These are phyloP conservation scores for Diabrotica undecimpunctata DNA, from an alignment of 1,140 invertebrate species.

Conservation along the genomic window DNA sequence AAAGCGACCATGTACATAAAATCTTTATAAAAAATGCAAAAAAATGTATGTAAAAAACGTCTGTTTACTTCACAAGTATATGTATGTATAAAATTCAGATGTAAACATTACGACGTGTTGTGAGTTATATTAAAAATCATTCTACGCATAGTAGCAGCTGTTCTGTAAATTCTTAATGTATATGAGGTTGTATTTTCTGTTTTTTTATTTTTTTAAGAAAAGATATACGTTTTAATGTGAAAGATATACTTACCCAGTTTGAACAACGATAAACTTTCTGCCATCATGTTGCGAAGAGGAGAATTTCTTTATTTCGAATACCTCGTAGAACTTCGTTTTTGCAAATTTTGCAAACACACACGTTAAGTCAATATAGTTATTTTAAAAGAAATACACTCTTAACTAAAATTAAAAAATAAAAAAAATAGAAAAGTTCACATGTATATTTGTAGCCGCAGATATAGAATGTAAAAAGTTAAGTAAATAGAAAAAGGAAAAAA, in stretches of 20 bases:
- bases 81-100: too few species aligned
- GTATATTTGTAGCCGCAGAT: neutral
- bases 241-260: conserved; percentile 41
- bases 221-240: neutral
- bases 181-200: too few species aligned
- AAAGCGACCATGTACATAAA: too few species aligned
- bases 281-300: conserved; percentile 35
- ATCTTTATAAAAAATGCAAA: too few species aligned
- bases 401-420: conserved; percentile 13
- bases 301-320: conserved; percentile 45
- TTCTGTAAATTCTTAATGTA: too few species aligned
- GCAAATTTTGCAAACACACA: conserved; percentile 7
- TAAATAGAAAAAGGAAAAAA: conserved; percentile 2
- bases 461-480: neutral
- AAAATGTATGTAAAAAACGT: too few species aligned
- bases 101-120: too few species aligned
- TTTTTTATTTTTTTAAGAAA: too few species aligned
- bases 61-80: too few species aligned
- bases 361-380: neutral
- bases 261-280: conserved; percentile 46
- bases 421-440: conserved; percentile 20
- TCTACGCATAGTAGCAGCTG: too few species aligned
- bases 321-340: conserved; percentile 47
- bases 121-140: too few species aligned
- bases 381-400: neutral